Conservation (phyloP, 2,888 invertebrate genomes). For the Campopleginae sp. region DNA sequence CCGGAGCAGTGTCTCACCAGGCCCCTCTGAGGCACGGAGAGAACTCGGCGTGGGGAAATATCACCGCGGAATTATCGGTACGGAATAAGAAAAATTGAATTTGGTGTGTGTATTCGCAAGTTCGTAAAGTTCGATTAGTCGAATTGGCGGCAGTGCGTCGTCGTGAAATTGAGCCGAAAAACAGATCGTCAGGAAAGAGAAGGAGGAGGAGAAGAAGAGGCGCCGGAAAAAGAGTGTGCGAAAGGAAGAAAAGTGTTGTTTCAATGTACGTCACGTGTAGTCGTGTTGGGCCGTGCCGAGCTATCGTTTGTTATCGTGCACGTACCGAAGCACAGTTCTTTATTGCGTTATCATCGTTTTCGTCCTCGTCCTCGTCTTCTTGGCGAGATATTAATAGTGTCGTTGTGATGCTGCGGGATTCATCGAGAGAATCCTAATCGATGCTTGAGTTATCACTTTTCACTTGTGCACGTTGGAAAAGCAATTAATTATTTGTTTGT, state of each 20-base stretch:
- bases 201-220: constrained; percentile 26
- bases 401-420: constrained; percentile 77
- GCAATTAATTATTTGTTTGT: constrained; percentile 14
- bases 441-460: constrained; percentile 55
- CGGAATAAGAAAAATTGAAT: neutral
- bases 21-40: constrained; percentile 36
- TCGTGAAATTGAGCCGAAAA: constrained; percentile 29
- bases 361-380: constrained; percentile 73
- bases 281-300: constrained; percentile 67
- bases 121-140: neutral
- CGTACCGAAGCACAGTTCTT: constrained; percentile 48
- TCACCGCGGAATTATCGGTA: neutral
- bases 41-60: constrained; percentile 41
- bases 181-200: neutral
- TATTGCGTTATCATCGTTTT: constrained; percentile 35
- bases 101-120: neutral
- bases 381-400: constrained; percentile 74
- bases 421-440: constrained; percentile 78
- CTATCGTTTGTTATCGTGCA: constrained; percentile 64
- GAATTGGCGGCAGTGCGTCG: neutral
- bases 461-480: constrained; percentile 18
- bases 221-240: constrained; percentile 20
- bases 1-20: constrained; percentile 66
- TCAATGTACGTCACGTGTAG: constrained; percentile 80
- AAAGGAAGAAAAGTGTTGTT: constrained; percentile 67